These are phyloP conservation scores for Phymorhynchus buccinoides DNA, from an alignment of 1,140 invertebrate species.

Conservation along the genomic window DNA sequence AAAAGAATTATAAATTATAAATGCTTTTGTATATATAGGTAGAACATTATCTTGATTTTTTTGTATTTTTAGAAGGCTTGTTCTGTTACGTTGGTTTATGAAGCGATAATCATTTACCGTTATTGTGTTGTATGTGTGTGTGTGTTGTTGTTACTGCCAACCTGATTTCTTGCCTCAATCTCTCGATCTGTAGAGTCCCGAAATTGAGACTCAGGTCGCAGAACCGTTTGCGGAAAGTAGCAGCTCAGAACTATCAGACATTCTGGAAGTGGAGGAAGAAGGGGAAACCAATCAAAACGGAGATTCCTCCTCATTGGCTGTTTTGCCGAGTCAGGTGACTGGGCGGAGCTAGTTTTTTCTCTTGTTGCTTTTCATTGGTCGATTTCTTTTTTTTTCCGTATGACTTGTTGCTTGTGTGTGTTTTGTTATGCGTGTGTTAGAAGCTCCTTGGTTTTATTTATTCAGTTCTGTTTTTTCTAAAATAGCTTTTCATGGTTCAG, in stretches of 20 bases:
- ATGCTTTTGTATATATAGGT: not conserved
- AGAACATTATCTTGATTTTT: not conserved
- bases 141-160: conserved; percentile 34
- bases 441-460: not conserved
- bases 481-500: not conserved
- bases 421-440: not conserved
- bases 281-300: conserved; percentile 58
- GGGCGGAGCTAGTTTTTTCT: conserved; percentile 39
- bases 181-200: conserved; percentile 54
- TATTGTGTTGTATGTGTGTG: too few relatives aligned
- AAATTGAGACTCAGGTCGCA: conserved; percentile 50
- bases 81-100: conserved; percentile 27
- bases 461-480: not conserved
- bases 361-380: conserved; percentile 35
- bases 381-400: too few relatives aligned
- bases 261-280: conserved; percentile 74
- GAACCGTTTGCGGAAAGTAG: conserved; percentile 77
- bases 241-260: conserved; percentile 75
- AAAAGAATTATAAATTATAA: too few relatives aligned
- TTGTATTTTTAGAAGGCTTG: conserved; percentile 10
- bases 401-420: not conserved
- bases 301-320: conserved; percentile 52
- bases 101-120: conserved; percentile 18
- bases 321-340: conserved; percentile 49
- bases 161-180: conserved; percentile 43